Conservation (phyloP, 2,797 vertebrate species). For the Heteromormyrus szaboi region DNA sequence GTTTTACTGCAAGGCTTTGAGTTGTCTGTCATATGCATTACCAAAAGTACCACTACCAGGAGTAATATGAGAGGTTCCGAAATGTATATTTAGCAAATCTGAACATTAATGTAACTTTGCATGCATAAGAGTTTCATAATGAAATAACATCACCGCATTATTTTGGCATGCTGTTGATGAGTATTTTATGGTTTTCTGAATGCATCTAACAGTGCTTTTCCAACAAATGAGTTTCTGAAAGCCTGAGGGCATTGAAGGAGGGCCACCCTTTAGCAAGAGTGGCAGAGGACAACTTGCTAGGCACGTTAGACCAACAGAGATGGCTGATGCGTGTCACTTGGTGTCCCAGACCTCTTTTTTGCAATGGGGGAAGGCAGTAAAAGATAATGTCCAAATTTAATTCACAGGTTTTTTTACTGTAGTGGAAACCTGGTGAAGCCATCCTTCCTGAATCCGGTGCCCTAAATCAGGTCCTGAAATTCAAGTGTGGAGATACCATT, state of each 20-base stretch:
- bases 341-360: background rate
- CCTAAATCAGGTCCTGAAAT: background rate
- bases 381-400: background rate
- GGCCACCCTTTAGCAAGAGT: background rate
- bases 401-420: background rate
- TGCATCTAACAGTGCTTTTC: background rate
- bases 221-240: background rate
- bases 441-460: background rate
- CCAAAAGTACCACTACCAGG: background rate
- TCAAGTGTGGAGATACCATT: background rate
- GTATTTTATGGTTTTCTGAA: background rate
- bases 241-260: background rate
- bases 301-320: background rate
- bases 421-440: background rate
- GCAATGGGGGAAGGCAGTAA: background rate
- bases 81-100: background rate
- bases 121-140: background rate
- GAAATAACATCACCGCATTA: background rate
- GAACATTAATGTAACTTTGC: background rate
- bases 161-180: background rate
- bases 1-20: background rate
- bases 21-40: slow-evolving; percentile 1
- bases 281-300: background rate
- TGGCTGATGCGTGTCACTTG: background rate
- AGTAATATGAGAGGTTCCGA: background rate